Conservation (phyloP, 92 coral and sea anemone species). For the Pocillopora meandrina region DNA sequence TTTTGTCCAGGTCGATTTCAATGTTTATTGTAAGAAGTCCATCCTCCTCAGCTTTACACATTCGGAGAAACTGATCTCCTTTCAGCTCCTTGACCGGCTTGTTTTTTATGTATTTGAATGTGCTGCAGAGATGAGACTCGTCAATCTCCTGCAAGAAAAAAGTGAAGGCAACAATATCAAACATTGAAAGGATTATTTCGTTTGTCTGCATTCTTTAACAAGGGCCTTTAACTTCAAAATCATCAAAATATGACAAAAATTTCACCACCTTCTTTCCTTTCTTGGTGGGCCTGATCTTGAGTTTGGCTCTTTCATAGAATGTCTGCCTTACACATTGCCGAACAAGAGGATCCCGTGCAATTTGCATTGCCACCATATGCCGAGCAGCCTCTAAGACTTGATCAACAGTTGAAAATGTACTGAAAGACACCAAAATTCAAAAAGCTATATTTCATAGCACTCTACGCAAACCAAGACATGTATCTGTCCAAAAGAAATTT, state of each 20-base stretch:
- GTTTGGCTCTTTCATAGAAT: conserved; percentile 92
- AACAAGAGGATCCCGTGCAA: conserved; percentile 96
- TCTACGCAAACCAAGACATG: not conserved
- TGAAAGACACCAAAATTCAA: not conserved
- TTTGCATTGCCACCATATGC: conserved; percentile 99
- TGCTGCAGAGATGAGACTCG: conserved; percentile 82
- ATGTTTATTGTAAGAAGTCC: conserved; percentile 76
- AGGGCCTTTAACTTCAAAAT: not conserved
- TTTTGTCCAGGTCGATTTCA: conserved; percentile 81
- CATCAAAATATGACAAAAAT: not conserved
- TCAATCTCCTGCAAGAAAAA: conserved; percentile 82
- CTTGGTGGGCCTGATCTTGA: conserved; percentile 86
- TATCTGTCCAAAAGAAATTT: not conserved
- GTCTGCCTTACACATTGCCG: conserved; percentile 96
- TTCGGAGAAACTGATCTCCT: conserved; percentile 92
- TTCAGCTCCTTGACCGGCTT: conserved; percentile 88
- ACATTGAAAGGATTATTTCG: too few species aligned
- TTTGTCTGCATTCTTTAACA: too few species aligned
- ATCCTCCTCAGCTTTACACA: conserved; percentile 88
- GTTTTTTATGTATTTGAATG: conserved; percentile 86
- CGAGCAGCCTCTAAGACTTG: conserved; percentile 94
- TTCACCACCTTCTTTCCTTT: conserved; percentile 90
- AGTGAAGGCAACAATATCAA: not conserved
- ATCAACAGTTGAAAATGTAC: conserved; percentile 85
- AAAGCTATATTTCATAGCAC: too few species aligned